Percentiles rank a stretch among this genome's conserved stretches.
Evolutionary conservation across 1,140 invertebrate species (phyloP).

Genomic region (Drosophila pseudoananassae): DNA sequence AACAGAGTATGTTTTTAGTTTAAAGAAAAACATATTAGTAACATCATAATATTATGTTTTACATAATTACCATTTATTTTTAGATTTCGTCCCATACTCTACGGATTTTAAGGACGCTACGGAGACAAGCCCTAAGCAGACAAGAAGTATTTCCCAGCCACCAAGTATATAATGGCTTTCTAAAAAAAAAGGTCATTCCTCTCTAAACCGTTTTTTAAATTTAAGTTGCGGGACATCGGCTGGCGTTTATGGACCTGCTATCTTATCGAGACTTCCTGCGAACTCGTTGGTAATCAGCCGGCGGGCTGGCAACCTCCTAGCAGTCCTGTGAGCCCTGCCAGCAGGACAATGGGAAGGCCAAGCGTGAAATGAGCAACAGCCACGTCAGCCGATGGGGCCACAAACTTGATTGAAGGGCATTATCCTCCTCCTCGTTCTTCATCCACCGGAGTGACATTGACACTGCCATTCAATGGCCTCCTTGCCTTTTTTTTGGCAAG

Average conservation of each 20-base stretch:
- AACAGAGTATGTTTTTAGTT: neutral
- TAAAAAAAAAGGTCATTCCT: neutral
- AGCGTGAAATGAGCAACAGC: conserved; percentile 52
- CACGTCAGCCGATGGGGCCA: conserved; percentile 37
- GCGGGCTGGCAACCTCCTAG: conserved; percentile 13
- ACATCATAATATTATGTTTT: neutral
- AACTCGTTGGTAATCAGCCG: conserved; percentile 40
- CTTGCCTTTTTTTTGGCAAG: conserved; percentile 29
- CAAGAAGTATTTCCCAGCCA: neutral
- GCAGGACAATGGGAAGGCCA: conserved; percentile 48
- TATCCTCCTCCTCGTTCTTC: conserved; percentile 24
- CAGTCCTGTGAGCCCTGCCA: neutral
- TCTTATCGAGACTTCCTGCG: conserved; percentile 44
- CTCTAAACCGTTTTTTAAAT: neutral
- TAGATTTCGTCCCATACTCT: neutral
- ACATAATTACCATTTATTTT: neutral
- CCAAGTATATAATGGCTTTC: conserved; percentile 6
- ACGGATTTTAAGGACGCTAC: neutral
- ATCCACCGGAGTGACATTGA: conserved; percentile 36
- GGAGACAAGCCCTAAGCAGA: neutral
- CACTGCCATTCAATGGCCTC: conserved; percentile 30
- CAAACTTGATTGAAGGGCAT: conserved; percentile 51
- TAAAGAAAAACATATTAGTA: no score
- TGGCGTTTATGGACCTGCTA: conserved; percentile 42
- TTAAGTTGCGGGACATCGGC: conserved; percentile 3